Base-by-base conservation (phyloP, 2,888 invertebrate genomes). In the Sarcophaga subvicina region DNA sequence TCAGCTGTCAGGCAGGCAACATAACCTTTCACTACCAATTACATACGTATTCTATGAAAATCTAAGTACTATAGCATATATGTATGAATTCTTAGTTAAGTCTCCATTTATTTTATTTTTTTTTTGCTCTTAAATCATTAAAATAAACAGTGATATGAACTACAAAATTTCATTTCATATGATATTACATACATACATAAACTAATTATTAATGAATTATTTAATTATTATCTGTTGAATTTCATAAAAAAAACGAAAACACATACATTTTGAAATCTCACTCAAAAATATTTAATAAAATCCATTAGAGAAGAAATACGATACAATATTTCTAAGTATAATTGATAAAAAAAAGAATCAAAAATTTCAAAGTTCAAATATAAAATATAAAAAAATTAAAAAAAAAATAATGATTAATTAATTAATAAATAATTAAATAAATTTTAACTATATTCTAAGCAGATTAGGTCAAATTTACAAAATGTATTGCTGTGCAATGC, bases 401-500 rank as follows among this genome's bases (percentile, higher is more conserved):
- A 66, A 27, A 62, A 47, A 5, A 60, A 62, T 4, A 79, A 12
- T 49, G 22, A 22, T 22, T 22, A 12, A 49, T 12, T 12, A 49
- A 11, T 49, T 54, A 66, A 64, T 49, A 49, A 17, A 59, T 54
- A 37, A 37, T 37, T 37, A 37, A 37, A 37, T 17, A 59, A 20
- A 75, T 62, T 17, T 8, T 37, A 37, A 37, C 2, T 37, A 37
- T 37, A 37, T 37, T 37, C 2, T 37, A 37, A 37, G 62, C 4
- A 66, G 17, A 85, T 73, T 80, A 81, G 72, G 12, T 70, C 64
- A 70, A 86, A 72, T 73, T 75, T 83, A 77, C 67, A 83, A 59
- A 12, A 62, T 72, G 69, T 47, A 77, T 86, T 86, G 80, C 86
- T 83, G 72, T 86, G 83, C 86, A 86, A 86, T 83, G 77, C 67